Conservation (phyloP, 2,797 vertebrate genomes). For the Semaprochilodus insignis region DNA sequence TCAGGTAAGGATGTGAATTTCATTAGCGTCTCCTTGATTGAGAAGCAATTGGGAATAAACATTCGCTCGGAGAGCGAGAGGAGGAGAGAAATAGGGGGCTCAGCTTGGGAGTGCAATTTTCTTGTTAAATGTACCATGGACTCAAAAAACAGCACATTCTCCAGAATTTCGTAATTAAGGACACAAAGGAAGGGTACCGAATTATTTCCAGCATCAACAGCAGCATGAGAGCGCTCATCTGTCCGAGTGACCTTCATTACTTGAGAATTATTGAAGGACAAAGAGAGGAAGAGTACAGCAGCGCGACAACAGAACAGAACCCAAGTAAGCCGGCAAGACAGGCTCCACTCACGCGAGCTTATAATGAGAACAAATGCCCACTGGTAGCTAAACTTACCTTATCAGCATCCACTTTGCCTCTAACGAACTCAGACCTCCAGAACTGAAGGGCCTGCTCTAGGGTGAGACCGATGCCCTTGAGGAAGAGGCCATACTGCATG, state of each 20-base stretch:
- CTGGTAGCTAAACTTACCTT: conserved; percentile 81
- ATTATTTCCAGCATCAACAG: conserved; percentile 52
- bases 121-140: conserved; percentile 63
- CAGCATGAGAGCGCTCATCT: conserved; percentile 36
- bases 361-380: conserved; percentile 1
- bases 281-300: conserved; percentile 38
- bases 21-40: conserved; percentile 57
- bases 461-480: conserved; percentile 95
- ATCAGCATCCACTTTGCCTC: conserved; percentile 93
- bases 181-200: conserved; percentile 37
- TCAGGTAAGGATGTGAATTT: conserved; percentile 47
- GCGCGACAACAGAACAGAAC: conserved; percentile 16
- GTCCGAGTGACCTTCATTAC: conserved; percentile 40
- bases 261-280: conserved; percentile 46
- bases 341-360: background rate
- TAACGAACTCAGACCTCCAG: conserved; percentile 94
- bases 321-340: background rate
- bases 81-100: conserved; percentile 29
- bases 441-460: conserved; percentile 96
- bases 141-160: conserved; percentile 47
- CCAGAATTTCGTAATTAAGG: conserved; percentile 57
- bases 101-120: conserved; percentile 60
- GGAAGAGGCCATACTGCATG: conserved; percentile 97
- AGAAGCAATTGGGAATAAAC: conserved; percentile 56
- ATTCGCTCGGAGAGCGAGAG: conserved; percentile 28